Evolutionary conservation across 2,113 vertebrate species (phyloP).

Genomic region (Mustelus asterias): DNA sequence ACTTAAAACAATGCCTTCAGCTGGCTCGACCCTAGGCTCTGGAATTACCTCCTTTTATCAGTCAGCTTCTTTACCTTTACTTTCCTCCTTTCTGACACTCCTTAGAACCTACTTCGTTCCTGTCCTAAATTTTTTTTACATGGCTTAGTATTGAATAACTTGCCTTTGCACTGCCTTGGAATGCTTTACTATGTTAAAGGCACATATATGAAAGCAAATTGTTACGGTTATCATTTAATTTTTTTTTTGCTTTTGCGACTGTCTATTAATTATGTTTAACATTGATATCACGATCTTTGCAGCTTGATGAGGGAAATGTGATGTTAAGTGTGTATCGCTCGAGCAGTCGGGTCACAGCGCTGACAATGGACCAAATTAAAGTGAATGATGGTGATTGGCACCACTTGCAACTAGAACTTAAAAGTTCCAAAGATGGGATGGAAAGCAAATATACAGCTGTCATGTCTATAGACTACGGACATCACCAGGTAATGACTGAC

Average conservation of each 20-base stretch:
- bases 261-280: not conserved
- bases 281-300: conserved; percentile 30
- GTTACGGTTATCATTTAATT: not conserved
- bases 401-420: conserved; percentile 69
- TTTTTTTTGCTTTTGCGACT: not conserved
- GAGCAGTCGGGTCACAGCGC: conserved; percentile 59
- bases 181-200: not conserved
- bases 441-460: conserved; percentile 55
- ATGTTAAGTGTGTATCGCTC: conserved; percentile 66
- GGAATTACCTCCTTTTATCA: not conserved
- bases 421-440: conserved; percentile 45
- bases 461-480: conserved; percentile 75
- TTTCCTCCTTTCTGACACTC: not conserved
- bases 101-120: not conserved
- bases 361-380: conserved; percentile 64
- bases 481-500: conserved; percentile 60
- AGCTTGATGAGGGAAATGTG: conserved; percentile 71
- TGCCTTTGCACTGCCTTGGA: not conserved
- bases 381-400: conserved; percentile 84
- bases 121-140: not conserved
- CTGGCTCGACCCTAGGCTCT: not conserved
- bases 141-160: not conserved
- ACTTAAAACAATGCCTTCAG: not conserved
- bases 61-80: not conserved
- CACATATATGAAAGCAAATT: not conserved